Evolutionary conservation across 1,140 invertebrate species (phyloP), one percentile per base, ranked within the genome.

Genomic region (Drosophila lacertosa): DNA sequence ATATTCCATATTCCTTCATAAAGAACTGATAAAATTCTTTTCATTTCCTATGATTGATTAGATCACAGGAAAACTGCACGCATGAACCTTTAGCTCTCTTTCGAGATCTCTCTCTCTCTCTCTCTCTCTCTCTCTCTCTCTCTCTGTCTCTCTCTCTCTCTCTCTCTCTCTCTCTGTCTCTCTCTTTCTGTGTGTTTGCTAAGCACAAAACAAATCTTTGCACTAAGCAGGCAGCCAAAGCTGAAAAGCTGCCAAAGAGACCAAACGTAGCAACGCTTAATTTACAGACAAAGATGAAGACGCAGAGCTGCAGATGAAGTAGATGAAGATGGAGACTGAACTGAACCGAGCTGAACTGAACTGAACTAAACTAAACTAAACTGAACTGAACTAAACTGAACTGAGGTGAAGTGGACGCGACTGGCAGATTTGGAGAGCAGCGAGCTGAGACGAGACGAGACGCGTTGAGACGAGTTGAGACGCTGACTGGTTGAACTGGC

Each of bases 131-230:
- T 9, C 39, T 35, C 32, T 13, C 35, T 9, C n/a, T 18, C 47
- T 29, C 5, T 15, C 47, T 32, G 9, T 37, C 45, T 16, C 29
- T 29, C 11, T 29, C n/a, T n/a, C 24, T 26, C n/a, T 24, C 29
- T 15, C 20, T 22, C 20, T 39, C 18, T 18, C 9, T 45, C 29
- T 15, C 33, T 32, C 50, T 58, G 48, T 55, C 16, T 48, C 44
- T 39, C 11, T 57, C 47, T 18, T 29, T 44, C 22, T 68, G 16
- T 32, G 50, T 44, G 18, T 60, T n/a, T 13, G 39, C 39, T 58
- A 22, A 7, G 10, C 35, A 64, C 57, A 55, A 76, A 65, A 78
- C 60, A 72, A 75, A 79, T 79, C 71, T 77, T 77, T 77, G 54
- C 59, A 65, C 74, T 74, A 77, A 84, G 71, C 71, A 67, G 66